Conservation (phyloP, 1,140 invertebrate genomes). For the Glomeris maerens region DNA sequence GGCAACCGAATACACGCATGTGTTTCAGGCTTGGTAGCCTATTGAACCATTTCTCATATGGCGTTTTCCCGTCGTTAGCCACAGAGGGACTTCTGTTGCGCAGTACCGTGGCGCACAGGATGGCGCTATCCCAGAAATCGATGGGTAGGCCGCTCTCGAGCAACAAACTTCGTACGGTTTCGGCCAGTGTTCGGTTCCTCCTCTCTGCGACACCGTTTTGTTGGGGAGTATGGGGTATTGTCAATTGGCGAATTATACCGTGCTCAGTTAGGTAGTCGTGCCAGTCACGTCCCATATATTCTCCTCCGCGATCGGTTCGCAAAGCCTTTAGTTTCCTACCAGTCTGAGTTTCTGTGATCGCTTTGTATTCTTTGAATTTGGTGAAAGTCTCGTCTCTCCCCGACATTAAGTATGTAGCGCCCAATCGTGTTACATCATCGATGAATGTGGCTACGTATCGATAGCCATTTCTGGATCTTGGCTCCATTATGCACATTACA, state of each 20-base stretch:
- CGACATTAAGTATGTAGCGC: too few species aligned
- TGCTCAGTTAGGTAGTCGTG: slow-evolving; percentile 11
- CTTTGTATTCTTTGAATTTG: too few species aligned
- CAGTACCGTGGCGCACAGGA: slow-evolving; percentile 25
- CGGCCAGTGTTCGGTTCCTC: slow-evolving; percentile 28
- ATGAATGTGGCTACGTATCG: too few species aligned
- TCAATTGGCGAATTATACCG: slow-evolving; percentile 27
- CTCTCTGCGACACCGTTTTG: too few species aligned
- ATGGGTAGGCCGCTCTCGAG: slow-evolving; percentile 1
- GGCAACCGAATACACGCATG: slow-evolving; percentile 35
- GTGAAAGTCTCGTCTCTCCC: too few species aligned
- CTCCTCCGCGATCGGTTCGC: slow-evolving; percentile 10
- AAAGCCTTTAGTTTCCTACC: slow-evolving; percentile 7
- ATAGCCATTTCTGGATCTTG: too few species aligned
- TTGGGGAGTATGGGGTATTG: too few species aligned
- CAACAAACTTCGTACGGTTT: not conserved
- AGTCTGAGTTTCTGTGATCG: too few species aligned
- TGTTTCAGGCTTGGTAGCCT: slow-evolving; percentile 33
- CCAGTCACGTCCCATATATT: slow-evolving; percentile 13
- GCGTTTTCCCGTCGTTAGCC: slow-evolving; percentile 29
- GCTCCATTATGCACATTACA: too few species aligned
- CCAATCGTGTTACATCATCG: too few species aligned
- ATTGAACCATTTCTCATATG: slow-evolving; percentile 30
- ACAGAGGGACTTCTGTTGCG: slow-evolving; percentile 31
- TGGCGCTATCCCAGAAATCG: slow-evolving; percentile 1